Percentiles rank a stretch among this genome's conserved stretches.
Conservation (phyloP, 2,113 vertebrate genomes). For the Rhinoderma darwinii region DNA sequence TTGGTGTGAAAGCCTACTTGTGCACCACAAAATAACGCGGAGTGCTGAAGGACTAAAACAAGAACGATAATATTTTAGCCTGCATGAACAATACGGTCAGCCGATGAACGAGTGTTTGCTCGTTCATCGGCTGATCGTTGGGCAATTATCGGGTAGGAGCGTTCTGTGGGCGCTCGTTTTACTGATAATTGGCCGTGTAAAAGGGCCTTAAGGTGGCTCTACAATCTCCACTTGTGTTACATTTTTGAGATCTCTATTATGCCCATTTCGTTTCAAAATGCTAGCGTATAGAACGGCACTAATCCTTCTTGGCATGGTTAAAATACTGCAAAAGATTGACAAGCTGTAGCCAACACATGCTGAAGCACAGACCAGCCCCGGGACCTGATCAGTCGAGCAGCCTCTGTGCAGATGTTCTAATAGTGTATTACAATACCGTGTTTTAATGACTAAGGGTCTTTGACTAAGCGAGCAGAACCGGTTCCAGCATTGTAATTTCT, state of each 20-base stretch:
- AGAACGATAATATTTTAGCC: too few relatives aligned
- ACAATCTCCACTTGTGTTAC: too few relatives aligned
- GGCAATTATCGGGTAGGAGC: too few relatives aligned
- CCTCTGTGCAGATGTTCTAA: conserved; percentile 16
- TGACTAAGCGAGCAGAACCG: conserved; percentile 14
- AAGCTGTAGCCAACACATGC: neutral
- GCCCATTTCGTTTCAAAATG: neutral
- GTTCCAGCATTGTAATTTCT: conserved; percentile 40
- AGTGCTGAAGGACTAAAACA: too few relatives aligned
- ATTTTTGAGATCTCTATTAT: neutral
- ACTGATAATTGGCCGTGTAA: too few relatives aligned
- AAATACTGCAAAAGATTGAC: neutral
- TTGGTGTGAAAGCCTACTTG: too few relatives aligned
- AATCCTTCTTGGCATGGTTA: neutral
- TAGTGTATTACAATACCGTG: conserved; percentile 20
- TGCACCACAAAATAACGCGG: too few relatives aligned
- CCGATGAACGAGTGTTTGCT: too few relatives aligned
- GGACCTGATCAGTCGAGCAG: neutral
- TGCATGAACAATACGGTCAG: too few relatives aligned
- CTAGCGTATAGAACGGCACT: neutral
- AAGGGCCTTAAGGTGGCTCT: too few relatives aligned
- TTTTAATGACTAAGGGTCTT: conserved; percentile 31
- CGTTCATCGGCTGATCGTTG: too few relatives aligned
- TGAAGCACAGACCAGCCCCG: neutral
- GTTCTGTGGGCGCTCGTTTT: too few relatives aligned